Conservation (phyloP, 2,888 invertebrate genomes). For the Galerucella pusilla region DNA sequence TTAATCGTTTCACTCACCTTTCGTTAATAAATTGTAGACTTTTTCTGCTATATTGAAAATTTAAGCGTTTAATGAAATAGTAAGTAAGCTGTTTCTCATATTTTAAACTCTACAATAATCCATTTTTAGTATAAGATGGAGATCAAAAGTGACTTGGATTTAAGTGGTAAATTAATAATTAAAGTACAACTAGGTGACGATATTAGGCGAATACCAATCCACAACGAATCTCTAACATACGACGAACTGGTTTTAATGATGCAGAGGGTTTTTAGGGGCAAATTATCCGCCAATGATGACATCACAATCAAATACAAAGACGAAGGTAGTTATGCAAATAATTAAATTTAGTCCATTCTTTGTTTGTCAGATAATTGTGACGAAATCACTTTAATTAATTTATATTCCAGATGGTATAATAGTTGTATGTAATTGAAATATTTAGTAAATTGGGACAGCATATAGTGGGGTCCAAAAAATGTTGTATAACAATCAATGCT, state of each 20-base stretch:
- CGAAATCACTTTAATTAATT: conserved; percentile 10
- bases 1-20: conserved; percentile 48
- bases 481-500: no score
- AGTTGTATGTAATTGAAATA: conserved; percentile 3
- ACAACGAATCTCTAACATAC: conserved; percentile 79
- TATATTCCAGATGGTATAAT: conserved; percentile 21
- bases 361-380: conserved; percentile 18
- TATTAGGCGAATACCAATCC: conserved; percentile 75
- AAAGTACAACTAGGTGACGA: conserved; percentile 74
- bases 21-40: conserved; percentile 44
- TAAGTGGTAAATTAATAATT: conserved; percentile 68
- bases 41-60: conserved; percentile 43
- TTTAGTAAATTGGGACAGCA: not conserved
- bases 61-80: conserved; percentile 47
- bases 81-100: conserved; percentile 40
- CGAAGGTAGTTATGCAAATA: conserved; percentile 67
- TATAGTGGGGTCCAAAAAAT: not conserved
- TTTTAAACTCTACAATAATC: conserved; percentile 15
- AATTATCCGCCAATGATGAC: conserved; percentile 73
- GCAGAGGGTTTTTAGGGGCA: conserved; percentile 76
- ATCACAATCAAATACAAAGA: conserved; percentile 78
- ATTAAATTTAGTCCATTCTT: conserved; percentile 32
- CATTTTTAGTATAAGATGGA: conserved; percentile 57
- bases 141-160: conserved; percentile 63
- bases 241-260: conserved; percentile 78